Evolutionary conservation across 1,140 invertebrate species (phyloP), one percentile per base, ranked within the genome.

Genomic region (Drosophila kurseongensis): DNA sequence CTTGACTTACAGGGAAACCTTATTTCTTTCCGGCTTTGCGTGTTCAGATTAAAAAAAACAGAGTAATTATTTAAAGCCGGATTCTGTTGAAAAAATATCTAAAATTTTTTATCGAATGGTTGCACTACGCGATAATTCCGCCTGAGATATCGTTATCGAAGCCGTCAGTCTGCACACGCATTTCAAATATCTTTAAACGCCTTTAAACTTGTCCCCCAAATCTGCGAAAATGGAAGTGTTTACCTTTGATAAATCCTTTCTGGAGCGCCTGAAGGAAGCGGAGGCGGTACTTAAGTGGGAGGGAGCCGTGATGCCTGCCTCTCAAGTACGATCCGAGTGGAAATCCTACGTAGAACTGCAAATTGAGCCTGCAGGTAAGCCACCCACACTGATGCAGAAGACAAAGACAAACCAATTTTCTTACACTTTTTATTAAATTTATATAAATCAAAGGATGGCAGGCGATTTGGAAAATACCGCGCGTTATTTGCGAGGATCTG

Each of bases 391-490:
- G 13, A 48, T 55, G 36, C 54, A 66, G 12, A 59, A 58, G 44
- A 56, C 45, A 55, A 57, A 51, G 44, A 14, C 14, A 23, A 2
- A 52, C 13, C 9, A 12, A 12, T 38, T 38, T 10, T 12, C 38
- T 42, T 41, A 63, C 14, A 8, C 7, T 6, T n/a, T 48, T 29
- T n/a, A 1, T 48, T 5, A 36, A 18, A 65, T 13, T n/a, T 12
- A 9, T 8, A 76, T 14, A 27, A 45, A 32, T 12, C 55, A n/a
- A 57, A 71, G 94, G 94, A 5, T 95, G 95, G 95, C 93, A 94
- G 80, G 94, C 94, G 2, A 73, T 95, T 18, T 95, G 95, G 95
- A 95, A 95, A 89, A 94, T 95, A 67, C 93, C 94, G 14, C 92
- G 94, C 7, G 67, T 93, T 6, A 94, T 93, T 18, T 95, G 95